These are phyloP conservation scores for Cryptophagus acutangulus DNA, from an alignment of 2,888 invertebrate genomes.

Conservation along the genomic window DNA sequence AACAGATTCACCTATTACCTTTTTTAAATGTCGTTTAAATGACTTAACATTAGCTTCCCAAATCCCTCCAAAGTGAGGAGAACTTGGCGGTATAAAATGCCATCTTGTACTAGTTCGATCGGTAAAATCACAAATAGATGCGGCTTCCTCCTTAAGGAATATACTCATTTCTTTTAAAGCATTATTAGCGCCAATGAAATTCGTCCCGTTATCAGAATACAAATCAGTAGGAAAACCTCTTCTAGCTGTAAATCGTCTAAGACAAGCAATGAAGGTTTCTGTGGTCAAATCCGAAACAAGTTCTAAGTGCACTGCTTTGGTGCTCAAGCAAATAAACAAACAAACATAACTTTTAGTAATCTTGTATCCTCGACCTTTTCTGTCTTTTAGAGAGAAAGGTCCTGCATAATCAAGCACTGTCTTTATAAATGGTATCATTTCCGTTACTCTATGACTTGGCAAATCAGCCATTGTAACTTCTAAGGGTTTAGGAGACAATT, in stretches of 20 bases:
- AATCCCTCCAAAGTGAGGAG: conserved; percentile 10
- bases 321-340: conserved; percentile 12
- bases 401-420: conserved; percentile 17
- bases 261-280: conserved; percentile 13
- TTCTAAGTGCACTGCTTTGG: conserved; percentile 14
- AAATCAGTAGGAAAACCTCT: conserved; percentile 16
- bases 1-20: no score
- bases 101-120: conserved; percentile 2
- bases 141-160: conserved; percentile 1
- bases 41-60: no score
- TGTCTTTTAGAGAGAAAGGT: conserved; percentile 6
- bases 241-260: conserved; percentile 19
- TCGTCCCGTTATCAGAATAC: conserved; percentile 23
- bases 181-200: conserved; percentile 8
- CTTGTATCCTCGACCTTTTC: conserved; percentile 1
- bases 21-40: no score
- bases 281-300: conserved; percentile 12
- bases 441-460: conserved; percentile 7
- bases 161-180: not conserved
- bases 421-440: conserved; percentile 8
- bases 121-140: conserved; percentile 2
- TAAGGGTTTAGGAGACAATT: conserved; percentile 5
- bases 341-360: conserved; percentile 12
- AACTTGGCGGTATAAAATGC: conserved; percentile 10
- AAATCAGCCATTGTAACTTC: conserved; percentile 10